Conservation (phyloP, 64 coral and sea anemone species). For the Trachythela sp. region DNA sequence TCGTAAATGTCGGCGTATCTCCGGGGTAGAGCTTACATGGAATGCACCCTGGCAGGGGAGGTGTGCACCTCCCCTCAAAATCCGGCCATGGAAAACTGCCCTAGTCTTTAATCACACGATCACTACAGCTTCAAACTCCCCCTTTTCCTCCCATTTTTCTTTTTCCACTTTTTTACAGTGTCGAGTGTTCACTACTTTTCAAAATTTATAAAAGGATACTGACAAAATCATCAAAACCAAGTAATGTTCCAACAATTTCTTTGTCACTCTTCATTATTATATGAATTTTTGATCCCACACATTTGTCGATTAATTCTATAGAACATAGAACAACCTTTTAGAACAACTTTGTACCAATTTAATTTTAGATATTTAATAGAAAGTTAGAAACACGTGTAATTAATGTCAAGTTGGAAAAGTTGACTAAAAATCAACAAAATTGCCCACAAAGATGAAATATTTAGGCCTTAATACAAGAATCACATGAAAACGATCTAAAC, state of each 20-base stretch:
- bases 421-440: not conserved
- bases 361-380: no score
- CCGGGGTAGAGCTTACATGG: no score
- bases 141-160: no score
- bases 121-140: no score
- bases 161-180: no score
- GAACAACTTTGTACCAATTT: not conserved
- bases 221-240: conserved; percentile 99
- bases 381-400: not conserved
- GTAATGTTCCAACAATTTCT: conserved; percentile 92
- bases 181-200: no score
- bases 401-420: not conserved
- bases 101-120: no score
- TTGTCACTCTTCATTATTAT: conserved; percentile 99
- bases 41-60: no score
- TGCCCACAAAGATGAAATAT: not conserved
- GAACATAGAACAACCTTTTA: not conserved
- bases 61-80: no score
- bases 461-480: not conserved
- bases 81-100: no score
- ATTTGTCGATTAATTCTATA: conserved; percentile 92
- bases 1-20: no score
- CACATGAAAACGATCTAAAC: not conserved
- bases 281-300: conserved; percentile 96
- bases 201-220: conserved; percentile 78